Conservation (phyloP, 2,888 invertebrate genomes). For the Eupithecia exiguata region DNA sequence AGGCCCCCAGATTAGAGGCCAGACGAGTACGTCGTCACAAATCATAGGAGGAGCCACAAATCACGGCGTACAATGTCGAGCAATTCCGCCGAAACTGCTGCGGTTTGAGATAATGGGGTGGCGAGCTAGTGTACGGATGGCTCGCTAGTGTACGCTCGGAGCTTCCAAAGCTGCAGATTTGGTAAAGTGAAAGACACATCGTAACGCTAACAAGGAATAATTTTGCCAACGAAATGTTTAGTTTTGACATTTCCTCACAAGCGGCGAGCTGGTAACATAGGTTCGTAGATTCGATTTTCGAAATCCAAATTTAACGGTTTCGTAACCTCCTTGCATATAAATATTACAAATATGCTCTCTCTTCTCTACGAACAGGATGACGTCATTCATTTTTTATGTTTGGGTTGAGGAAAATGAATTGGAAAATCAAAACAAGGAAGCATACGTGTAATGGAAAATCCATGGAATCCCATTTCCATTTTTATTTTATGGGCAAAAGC, state of each 20-base stretch:
- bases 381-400: neutral
- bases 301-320: neutral
- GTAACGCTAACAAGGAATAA: slow-evolving; percentile 2
- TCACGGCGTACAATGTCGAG: slow-evolving; percentile 12
- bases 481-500: too few species aligned
- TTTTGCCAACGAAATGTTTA: neutral
- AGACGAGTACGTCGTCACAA: slow-evolving; percentile 13
- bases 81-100: slow-evolving; percentile 6
- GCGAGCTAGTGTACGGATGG: neutral
- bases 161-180: neutral
- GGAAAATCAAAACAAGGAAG: neutral
- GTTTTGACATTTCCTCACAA: neutral
- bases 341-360: neutral
- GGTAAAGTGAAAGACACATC: slow-evolving; percentile 1
- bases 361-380: neutral
- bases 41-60: slow-evolving; percentile 13
- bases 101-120: slow-evolving; percentile 3
- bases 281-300: neutral
- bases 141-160: slow-evolving; percentile 6
- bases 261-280: neutral
- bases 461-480: neutral
- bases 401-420: neutral
- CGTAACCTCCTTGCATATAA: slow-evolving; percentile 2
- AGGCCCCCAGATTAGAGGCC: slow-evolving; percentile 9
- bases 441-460: neutral